phyloP scores from a whole-genome alignment of 1,140 invertebrate species.

The Lucilia cuprina region DNA sequence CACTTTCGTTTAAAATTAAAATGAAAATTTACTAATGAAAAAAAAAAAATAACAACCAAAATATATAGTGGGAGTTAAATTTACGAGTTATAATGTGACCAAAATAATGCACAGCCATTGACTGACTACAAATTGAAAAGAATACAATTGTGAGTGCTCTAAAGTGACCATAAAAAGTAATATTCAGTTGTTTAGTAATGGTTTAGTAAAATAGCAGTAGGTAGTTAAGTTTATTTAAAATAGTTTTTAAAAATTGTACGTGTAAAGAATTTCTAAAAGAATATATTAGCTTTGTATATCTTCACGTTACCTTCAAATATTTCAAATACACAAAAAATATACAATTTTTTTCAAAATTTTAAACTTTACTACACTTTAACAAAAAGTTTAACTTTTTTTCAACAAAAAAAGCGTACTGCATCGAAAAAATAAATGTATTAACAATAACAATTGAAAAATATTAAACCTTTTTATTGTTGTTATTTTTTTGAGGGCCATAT shows the following conservation, averaged over 20 bases:
- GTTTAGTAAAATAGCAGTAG: too few relatives aligned
- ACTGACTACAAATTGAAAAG: not conserved
- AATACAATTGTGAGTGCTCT: not conserved
- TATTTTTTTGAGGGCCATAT: not conserved
- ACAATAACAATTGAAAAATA: constrained; percentile 27
- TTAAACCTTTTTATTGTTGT: not conserved
- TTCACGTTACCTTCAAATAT: not conserved
- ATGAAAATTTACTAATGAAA: not conserved
- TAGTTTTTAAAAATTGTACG: constrained; percentile 40
- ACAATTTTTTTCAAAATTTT: not conserved
- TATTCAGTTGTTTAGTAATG: not conserved
- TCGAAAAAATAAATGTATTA: not conserved
- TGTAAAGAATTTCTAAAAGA: constrained; percentile 28
- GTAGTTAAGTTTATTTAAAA: not conserved
- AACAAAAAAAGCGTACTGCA: not conserved
- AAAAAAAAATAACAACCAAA: too few relatives aligned
- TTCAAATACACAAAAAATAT: not conserved
- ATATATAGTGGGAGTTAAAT: too few relatives aligned
- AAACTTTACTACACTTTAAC: not conserved
- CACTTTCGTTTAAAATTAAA: constrained; percentile 1
- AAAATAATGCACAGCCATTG: not conserved
- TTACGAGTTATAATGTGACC: too few relatives aligned
- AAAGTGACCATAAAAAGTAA: not conserved
- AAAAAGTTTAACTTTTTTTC: not conserved
- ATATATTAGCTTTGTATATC: not conserved